These are phyloP conservation scores for Drusus annulatus DNA, from an alignment of 1,140 invertebrate genomes.

Conservation along the genomic window DNA sequence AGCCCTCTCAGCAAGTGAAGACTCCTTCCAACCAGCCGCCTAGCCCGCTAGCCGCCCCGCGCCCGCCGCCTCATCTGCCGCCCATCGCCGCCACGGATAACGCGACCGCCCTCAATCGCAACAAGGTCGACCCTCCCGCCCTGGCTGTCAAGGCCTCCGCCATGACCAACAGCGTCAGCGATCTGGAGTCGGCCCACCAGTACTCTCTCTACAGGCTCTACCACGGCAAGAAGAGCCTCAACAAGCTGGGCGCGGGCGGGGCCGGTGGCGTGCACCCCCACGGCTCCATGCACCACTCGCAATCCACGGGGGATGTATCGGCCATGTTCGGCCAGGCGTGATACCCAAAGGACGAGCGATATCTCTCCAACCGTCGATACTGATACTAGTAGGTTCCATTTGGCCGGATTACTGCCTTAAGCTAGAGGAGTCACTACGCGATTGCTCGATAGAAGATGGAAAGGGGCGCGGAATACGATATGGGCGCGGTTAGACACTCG, in stretches of 20 bases:
- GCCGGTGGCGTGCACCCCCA: slow-evolving; percentile 39
- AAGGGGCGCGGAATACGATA: too few species aligned
- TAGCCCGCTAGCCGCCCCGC: slow-evolving; percentile 59
- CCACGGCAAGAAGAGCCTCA: slow-evolving; percentile 54
- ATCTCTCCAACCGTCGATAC: slow-evolving; percentile 29
- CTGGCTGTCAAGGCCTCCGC: slow-evolving; percentile 48
- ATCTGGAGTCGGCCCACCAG: slow-evolving; percentile 57
- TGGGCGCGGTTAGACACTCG: neutral
- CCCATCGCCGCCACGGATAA: neutral
- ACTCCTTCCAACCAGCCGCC: slow-evolving; percentile 63
- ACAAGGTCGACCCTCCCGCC: slow-evolving; percentile 50
- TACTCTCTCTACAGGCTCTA: slow-evolving; percentile 57
- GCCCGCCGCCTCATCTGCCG: slow-evolving; percentile 39
- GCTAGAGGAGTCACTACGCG: too few species aligned
- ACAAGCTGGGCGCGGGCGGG: slow-evolving; percentile 41
- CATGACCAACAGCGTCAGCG: slow-evolving; percentile 58
- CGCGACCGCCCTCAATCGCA: slow-evolving; percentile 57
- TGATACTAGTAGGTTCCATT: neutral
- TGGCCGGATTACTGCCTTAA: neutral
- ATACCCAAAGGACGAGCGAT: slow-evolving; percentile 61
- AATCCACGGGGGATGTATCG: slow-evolving; percentile 74
- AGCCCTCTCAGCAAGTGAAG: slow-evolving; percentile 62
- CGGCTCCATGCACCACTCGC: slow-evolving; percentile 72
- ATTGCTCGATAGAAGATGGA: too few species aligned
- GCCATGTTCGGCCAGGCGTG: slow-evolving; percentile 74